Conservation (phyloP, 2,797 vertebrate species). For the Sebastes iracundus region DNA sequence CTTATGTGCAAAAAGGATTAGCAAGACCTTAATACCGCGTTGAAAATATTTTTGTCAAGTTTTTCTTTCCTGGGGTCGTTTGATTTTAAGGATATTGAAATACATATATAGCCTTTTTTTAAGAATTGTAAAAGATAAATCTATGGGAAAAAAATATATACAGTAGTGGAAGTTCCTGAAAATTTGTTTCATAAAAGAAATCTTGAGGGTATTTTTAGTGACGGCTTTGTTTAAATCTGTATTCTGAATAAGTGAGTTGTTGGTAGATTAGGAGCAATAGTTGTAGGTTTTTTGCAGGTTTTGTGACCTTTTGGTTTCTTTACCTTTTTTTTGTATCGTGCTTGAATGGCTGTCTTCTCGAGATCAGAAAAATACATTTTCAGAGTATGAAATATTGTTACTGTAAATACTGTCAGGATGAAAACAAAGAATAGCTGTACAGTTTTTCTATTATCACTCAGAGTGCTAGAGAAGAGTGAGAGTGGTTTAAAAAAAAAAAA, state of each 20-base stretch:
- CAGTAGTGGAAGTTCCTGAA: constrained; percentile 56
- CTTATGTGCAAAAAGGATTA: constrained; percentile 46
- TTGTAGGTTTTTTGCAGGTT: constrained; percentile 55
- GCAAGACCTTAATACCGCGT: constrained; percentile 42
- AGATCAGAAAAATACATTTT: constrained; percentile 62
- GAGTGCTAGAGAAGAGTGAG: constrained; percentile 61
- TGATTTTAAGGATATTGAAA: constrained; percentile 62
- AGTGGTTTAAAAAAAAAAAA: constrained; percentile 43
- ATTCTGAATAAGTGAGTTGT: constrained; percentile 57
- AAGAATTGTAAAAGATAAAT: constrained; percentile 72
- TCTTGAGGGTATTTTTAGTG: constrained; percentile 68
- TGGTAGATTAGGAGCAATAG: constrained; percentile 64
- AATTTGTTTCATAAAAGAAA: constrained; percentile 61
- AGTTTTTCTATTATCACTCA: constrained; percentile 73
- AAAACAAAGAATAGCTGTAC: constrained; percentile 71
- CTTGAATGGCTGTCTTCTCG: constrained; percentile 54
- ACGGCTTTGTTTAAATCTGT: constrained; percentile 62
- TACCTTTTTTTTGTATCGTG: constrained; percentile 53
- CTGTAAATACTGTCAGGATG: constrained; percentile 69
- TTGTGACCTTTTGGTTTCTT: constrained; percentile 64
- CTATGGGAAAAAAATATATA: constrained; percentile 60
- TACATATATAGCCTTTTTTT: constrained; percentile 67
- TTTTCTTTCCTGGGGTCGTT: constrained; percentile 50
- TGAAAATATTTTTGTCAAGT: constrained; percentile 66
- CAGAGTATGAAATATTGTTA: constrained; percentile 61